Evolutionary conservation across 2,888 invertebrate genomes (phyloP).

Genomic region (Ormyrus pomaceus): DNA sequence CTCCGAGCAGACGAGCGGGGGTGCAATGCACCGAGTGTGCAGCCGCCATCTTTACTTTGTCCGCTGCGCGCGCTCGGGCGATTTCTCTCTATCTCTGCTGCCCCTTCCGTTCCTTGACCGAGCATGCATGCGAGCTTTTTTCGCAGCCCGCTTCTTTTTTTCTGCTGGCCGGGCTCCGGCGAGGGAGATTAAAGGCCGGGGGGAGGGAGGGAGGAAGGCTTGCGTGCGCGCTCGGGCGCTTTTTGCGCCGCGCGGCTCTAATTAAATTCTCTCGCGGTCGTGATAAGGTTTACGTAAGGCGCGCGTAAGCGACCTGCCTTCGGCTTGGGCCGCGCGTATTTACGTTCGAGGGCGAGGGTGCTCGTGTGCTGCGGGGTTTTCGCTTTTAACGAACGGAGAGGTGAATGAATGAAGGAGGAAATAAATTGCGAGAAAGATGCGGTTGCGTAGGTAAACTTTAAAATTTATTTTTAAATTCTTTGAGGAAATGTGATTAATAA

Average conservation of each 20-base stretch:
- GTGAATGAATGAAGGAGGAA: too few species aligned
- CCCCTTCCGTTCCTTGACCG: conserved; percentile 31
- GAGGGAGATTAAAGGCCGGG: not conserved
- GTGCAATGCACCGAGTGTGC: conserved; percentile 68
- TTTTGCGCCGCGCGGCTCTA: not conserved
- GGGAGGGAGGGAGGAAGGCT: not conserved
- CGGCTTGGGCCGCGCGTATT: too few species aligned
- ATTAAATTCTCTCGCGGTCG: conserved; percentile 24
- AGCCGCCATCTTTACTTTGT: conserved; percentile 25
- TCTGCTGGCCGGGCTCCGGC: conserved; percentile 26
- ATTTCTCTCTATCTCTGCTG: not conserved
- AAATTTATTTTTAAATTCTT: too few species aligned
- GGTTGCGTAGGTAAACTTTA: too few species aligned
- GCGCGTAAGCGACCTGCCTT: too few species aligned
- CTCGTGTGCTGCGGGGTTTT: too few species aligned
- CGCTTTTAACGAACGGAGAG: too few species aligned
- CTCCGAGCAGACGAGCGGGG: conserved; percentile 53
- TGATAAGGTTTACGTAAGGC: conserved; percentile 30
- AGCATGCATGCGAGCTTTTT: not conserved
- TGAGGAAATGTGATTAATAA: too few species aligned
- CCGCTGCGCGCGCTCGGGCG: not conserved
- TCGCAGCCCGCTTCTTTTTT: not conserved
- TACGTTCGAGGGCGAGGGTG: too few species aligned
- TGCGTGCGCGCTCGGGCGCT: not conserved
- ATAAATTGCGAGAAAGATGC: too few species aligned